A percentile compares a stretch with the other conserved stretches of the same genome.
phyloP scores from a whole-genome alignment of 2,113 vertebrate species.

The Ptilorrhoa leucosticta region DNA sequence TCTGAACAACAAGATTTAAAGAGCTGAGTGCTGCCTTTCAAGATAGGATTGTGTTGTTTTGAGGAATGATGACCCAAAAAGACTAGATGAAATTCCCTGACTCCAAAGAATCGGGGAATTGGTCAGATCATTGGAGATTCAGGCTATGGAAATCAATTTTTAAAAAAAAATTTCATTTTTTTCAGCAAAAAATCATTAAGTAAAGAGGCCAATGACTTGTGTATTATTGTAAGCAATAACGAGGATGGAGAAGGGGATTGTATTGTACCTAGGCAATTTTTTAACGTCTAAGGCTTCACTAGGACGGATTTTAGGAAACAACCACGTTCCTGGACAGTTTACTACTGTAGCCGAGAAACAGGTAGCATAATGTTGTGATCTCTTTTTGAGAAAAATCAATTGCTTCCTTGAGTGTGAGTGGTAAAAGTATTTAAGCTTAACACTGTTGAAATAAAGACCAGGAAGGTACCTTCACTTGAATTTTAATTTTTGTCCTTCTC shows the following conservation, averaged over 20 bases:
- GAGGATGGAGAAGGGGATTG: neutral
- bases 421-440: neutral
- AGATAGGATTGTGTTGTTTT: neutral
- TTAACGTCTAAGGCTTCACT: neutral
- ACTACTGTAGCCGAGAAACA: neutral
- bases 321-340: accelerated
- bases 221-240: neutral
- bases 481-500: neutral
- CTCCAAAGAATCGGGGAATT: neutral
- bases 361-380: neutral
- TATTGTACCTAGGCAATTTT: neutral
- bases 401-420: neutral
- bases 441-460: neutral
- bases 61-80: neutral
- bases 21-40: neutral
- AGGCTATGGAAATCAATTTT: neutral
- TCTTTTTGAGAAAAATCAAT: neutral
- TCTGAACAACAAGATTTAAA: neutral
- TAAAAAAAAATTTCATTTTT: neutral
- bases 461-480: neutral
- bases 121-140: neutral
- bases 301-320: neutral
- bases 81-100: neutral
- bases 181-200: neutral
- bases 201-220: neutral